phyloP scores from a whole-genome alignment of 35 echinoderm and acorn worm species.

The Heliocidaris tuberculata region DNA sequence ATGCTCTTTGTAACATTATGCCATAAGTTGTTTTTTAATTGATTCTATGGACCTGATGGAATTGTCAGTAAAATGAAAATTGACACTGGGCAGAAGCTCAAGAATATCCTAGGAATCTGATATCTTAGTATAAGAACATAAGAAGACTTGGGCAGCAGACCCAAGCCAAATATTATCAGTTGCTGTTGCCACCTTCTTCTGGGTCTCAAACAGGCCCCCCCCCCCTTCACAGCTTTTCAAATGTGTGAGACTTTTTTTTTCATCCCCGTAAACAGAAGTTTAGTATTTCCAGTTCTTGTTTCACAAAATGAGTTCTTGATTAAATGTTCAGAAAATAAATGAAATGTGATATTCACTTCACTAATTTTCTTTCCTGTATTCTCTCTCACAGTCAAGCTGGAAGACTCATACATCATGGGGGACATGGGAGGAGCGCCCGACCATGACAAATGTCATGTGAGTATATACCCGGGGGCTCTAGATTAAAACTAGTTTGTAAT shows the following conservation, averaged over 20 bases:
- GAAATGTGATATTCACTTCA: neutral
- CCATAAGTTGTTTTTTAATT: no score
- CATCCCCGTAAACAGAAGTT: neutral
- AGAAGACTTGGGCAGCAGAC: no score
- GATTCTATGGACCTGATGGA: no score
- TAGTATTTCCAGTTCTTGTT: neutral
- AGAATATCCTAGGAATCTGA: no score
- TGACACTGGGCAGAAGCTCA: no score
- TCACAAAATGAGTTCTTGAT: neutral
- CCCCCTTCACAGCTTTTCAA: neutral
- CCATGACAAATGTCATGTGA: conserved; percentile 32
- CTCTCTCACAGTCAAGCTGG: neutral
- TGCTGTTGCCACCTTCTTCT: no score
- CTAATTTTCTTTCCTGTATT: neutral
- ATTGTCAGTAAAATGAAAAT: no score
- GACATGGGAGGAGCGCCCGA: conserved; percentile 20
- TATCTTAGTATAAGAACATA: no score
- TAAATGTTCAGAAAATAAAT: no score
- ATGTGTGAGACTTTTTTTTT: neutral
- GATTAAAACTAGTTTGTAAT: neutral
- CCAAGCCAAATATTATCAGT: no score
- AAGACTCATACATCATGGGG: conserved; percentile 7
- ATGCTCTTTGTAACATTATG: no score
- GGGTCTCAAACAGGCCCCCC: neutral
- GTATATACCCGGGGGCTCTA: neutral